Percentiles rank a stretch among this genome's conserved stretches.
These are phyloP conservation scores for Drosophila borealis DNA, from an alignment of 2,888 invertebrate species.

Conservation along the genomic window DNA sequence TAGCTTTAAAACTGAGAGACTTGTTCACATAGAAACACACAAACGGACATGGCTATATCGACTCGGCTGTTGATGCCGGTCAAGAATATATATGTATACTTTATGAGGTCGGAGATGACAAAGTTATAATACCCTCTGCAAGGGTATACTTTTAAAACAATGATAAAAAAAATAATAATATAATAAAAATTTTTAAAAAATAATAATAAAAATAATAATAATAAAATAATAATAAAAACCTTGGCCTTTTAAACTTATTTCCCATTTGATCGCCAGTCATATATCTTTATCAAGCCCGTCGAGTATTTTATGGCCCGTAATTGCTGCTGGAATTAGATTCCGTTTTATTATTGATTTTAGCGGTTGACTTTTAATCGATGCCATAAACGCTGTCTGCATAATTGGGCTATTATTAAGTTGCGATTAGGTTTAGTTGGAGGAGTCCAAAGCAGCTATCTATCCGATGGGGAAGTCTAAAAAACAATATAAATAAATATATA, in stretches of 20 bases:
- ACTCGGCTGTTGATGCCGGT: no score
- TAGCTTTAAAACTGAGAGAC: no score
- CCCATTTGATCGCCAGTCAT: slow-evolving; percentile 7
- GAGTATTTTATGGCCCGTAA: slow-evolving; percentile 25
- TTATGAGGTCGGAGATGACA: no score
- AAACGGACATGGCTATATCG: no score
- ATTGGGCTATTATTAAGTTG: slow-evolving; percentile 43
- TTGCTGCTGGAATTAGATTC: slow-evolving; percentile 37
- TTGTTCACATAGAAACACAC: no score
- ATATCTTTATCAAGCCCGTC: slow-evolving; percentile 27
- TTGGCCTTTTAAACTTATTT: slow-evolving; percentile 12
- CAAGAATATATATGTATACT: no score
- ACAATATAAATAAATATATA: neutral
- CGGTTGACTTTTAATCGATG: slow-evolving; percentile 28
- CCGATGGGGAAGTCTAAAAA: neutral
- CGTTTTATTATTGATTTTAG: slow-evolving; percentile 4
- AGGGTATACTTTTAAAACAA: no score
- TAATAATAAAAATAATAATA: neutral
- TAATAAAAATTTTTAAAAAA: neutral
- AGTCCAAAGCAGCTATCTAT: neutral
- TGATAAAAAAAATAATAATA: no score
- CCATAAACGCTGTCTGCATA: slow-evolving; percentile 47
- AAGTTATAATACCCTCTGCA: no score
- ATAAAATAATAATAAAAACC: neutral
- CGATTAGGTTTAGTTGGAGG: slow-evolving; percentile 11